Evolutionary conservation across 2,113 vertebrate genomes (phyloP).

Genomic region (Archocentrus centrarchus): DNA sequence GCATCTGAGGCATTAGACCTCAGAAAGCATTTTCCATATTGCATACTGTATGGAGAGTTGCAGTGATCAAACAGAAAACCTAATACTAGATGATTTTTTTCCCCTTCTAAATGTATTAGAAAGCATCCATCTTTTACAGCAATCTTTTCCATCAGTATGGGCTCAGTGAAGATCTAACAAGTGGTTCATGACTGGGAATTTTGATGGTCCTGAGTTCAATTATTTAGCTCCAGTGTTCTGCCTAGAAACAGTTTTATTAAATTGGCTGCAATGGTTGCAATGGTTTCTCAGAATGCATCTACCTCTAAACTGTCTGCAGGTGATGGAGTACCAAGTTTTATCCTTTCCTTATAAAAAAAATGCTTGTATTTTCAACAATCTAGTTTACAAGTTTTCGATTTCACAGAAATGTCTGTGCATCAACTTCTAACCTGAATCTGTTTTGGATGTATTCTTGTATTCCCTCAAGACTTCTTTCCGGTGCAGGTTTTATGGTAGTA

Average conservation of each 20-base stretch:
- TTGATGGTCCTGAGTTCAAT: background rate
- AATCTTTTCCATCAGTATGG: background rate
- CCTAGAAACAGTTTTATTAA: conserved; percentile 20
- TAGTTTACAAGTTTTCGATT: background rate
- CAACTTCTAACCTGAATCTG: background rate
- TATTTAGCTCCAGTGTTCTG: conserved; percentile 14
- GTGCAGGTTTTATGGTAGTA: background rate
- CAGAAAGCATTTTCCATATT: background rate
- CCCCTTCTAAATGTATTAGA: background rate
- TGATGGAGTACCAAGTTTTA: conserved; percentile 1
- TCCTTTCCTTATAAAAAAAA: conserved; percentile 19
- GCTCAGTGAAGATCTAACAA: conserved; percentile 1
- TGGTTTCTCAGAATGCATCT: conserved; percentile 4
- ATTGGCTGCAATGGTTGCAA: conserved; percentile 5
- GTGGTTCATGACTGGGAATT: background rate
- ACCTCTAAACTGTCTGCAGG: conserved; percentile 15
- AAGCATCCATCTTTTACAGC: background rate
- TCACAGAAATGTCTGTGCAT: background rate
- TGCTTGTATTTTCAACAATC: background rate
- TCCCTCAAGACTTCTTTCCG: background rate
- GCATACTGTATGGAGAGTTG: background rate
- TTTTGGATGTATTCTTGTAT: background rate
- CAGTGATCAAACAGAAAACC: background rate
- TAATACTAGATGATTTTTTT: background rate
- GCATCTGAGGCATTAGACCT: background rate